phyloP scores from a whole-genome alignment of 1,140 invertebrate species.

The Drosophila tani region DNA sequence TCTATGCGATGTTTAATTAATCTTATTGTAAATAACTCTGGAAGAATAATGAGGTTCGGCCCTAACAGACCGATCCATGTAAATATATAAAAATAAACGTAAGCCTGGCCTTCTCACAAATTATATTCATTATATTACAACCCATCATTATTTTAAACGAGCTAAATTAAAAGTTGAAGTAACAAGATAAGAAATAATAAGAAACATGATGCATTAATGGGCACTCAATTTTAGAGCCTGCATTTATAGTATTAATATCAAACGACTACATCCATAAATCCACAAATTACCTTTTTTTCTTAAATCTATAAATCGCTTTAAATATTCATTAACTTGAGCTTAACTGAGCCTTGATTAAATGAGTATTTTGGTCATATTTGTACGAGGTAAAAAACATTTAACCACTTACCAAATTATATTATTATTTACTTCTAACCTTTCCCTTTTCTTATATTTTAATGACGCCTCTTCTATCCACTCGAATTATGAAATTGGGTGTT shows the following conservation, averaged over 20 bases:
- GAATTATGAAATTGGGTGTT: too few relatives aligned
- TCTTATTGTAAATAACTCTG: neutral
- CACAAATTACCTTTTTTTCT: neutral
- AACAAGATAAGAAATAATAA: slow-evolving; percentile 23
- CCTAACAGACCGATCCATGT: neutral
- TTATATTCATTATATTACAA: slow-evolving; percentile 24
- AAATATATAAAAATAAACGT: neutral
- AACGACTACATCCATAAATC: neutral
- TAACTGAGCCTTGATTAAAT: neutral
- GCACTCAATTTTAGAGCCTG: slow-evolving; percentile 2
- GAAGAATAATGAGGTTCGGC: too few relatives aligned
- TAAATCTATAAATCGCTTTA: neutral
- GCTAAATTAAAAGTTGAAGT: slow-evolving; percentile 13
- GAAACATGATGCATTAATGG: slow-evolving; percentile 16
- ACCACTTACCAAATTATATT: too few relatives aligned
- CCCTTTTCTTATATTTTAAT: too few relatives aligned
- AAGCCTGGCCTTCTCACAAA: slow-evolving; percentile 8
- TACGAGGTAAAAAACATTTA: too few relatives aligned
- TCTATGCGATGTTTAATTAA: neutral
- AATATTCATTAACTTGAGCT: neutral
- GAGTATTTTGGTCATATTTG: too few relatives aligned
- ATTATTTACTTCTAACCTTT: too few relatives aligned
- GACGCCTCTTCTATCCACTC: too few relatives aligned
- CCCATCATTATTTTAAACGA: slow-evolving; percentile 29
- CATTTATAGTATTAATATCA: slow-evolving; percentile 5